A percentile compares a stretch with the other conserved stretches of the same genome.
Conservation (phyloP, 2,888 invertebrate genomes). For the Eurytoma californica region DNA sequence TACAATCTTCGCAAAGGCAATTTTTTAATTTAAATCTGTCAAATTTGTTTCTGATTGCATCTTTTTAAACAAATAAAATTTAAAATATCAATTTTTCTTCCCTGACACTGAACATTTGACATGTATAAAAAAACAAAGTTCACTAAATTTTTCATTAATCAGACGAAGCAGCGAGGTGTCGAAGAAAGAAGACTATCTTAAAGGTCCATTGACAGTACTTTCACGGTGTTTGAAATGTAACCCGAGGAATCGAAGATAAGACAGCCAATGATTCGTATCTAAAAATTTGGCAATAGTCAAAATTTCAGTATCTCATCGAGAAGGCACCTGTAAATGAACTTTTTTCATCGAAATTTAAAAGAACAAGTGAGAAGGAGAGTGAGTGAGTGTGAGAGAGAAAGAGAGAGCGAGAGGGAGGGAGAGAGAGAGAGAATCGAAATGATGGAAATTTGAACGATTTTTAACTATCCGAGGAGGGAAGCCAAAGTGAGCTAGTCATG, state of each 20-base stretch:
- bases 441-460: too few relatives aligned
- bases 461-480: too few relatives aligned
- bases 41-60: too few relatives aligned
- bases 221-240: not conserved
- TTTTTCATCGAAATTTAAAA: not conserved
- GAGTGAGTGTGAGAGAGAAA: too few relatives aligned
- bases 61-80: not conserved
- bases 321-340: too few relatives aligned
- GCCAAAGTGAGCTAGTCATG: too few relatives aligned
- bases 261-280: not conserved
- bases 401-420: too few relatives aligned
- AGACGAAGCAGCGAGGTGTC: slow-evolving; percentile 6
- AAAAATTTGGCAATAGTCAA: not conserved
- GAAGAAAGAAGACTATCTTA: slow-evolving; percentile 25
- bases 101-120: too few relatives aligned
- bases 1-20: not conserved
- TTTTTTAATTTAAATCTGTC: not conserved
- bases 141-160: not conserved
- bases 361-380: not conserved
- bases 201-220: not conserved
- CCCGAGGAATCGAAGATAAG: slow-evolving; percentile 28
- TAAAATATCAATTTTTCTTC: too few relatives aligned
- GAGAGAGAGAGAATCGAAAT: too few relatives aligned
- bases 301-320: not conserved
- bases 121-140: too few relatives aligned